Evolutionary conservation across 2,113 vertebrate genomes (phyloP).

Genomic region (Delphinus delphis): DNA sequence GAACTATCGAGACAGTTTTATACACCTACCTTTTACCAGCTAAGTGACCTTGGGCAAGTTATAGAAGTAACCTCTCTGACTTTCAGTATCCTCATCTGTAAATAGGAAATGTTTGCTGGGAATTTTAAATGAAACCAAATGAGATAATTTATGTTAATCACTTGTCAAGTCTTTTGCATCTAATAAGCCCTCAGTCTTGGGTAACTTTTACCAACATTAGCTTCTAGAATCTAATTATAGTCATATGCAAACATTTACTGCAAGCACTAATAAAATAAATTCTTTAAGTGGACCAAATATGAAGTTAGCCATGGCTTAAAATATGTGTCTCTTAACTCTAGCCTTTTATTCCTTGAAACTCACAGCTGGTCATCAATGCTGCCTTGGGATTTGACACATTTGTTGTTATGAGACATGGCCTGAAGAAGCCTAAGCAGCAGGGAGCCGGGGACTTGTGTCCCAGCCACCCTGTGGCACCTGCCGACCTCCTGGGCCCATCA

Average conservation of each 20-base stretch:
- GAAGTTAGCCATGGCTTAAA: neutral
- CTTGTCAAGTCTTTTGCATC: neutral
- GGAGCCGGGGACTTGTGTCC: conserved; percentile 74
- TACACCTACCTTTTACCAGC: neutral
- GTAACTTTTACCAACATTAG: neutral
- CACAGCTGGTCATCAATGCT: conserved; percentile 94
- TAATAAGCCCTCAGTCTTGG: neutral
- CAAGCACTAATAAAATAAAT: neutral
- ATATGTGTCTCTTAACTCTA: neutral
- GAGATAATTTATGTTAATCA: neutral
- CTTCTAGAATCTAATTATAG: neutral
- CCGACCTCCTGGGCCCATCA: conserved; percentile 87
- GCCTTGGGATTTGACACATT: conserved; percentile 98
- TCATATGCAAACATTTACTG: neutral
- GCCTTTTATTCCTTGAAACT: conserved; percentile 54
- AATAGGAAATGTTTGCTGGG: neutral
- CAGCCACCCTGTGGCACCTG: conserved; percentile 69
- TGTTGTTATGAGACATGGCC: conserved; percentile 97
- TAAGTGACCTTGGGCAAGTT: neutral
- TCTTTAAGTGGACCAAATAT: neutral
- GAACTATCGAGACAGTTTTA: neutral
- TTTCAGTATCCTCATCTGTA: neutral
- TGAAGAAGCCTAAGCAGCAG: conserved; percentile 89
- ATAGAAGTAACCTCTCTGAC: neutral
- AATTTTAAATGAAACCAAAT: neutral